Percentiles rank a stretch among this genome's conserved stretches.
These are phyloP conservation scores for Chloroclysta siterata DNA, from an alignment of 2,888 invertebrate species.

Conservation along the genomic window DNA sequence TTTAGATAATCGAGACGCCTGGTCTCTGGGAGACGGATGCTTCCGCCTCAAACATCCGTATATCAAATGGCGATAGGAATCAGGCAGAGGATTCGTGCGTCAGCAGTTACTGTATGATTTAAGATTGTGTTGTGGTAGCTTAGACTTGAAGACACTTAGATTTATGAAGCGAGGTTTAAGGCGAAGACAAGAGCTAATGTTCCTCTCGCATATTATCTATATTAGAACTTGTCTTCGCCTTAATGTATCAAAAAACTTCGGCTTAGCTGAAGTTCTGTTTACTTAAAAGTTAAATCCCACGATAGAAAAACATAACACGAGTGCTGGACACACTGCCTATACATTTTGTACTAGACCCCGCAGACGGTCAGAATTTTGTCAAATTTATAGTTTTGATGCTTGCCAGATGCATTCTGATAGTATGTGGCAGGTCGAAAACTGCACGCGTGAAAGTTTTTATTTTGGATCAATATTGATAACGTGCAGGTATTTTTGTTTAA, in stretches of 20 bases:
- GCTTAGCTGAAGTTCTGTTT: no score
- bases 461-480: background rate
- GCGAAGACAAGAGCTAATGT: no score
- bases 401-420: no score
- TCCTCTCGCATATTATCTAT: no score
- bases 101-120: slow-evolving; percentile 71
- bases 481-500: background rate
- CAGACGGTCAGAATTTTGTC: no score
- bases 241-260: background rate
- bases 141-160: slow-evolving; percentile 31
- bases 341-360: no score
- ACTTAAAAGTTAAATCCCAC: no score
- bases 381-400: no score
- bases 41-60: slow-evolving; percentile 75
- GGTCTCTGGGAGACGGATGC: slow-evolving; percentile 89
- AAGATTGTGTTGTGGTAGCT: slow-evolving; percentile 40
- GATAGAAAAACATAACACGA: no score
- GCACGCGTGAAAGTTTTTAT: background rate
- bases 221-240: no score
- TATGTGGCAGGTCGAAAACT: no score
- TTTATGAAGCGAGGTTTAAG: background rate
- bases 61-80: slow-evolving; percentile 60
- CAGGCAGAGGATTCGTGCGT: slow-evolving; percentile 68
- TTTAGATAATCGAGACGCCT: slow-evolving; percentile 96
- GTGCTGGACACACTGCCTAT: no score